Percentiles rank a stretch among this genome's conserved stretches.
These are phyloP conservation scores for Halcyon malimbica DNA, from an alignment of 2,113 vertebrate species.

Conservation along the genomic window DNA sequence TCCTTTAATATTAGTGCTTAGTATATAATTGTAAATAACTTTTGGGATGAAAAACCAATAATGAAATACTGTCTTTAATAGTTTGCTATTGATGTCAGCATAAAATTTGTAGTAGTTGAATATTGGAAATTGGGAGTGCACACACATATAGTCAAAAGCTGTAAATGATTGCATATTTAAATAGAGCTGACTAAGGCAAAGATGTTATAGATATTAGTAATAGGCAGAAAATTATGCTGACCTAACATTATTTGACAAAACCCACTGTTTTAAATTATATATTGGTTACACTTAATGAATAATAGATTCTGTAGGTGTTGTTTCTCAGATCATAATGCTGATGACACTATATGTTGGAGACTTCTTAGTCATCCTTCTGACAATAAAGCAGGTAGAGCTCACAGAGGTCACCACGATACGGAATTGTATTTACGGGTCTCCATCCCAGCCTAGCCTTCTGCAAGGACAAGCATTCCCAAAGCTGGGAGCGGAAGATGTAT, in stretches of 20 bases:
- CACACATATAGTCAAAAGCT: slow-evolving; percentile 99
- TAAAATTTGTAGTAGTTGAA: slow-evolving; percentile 99
- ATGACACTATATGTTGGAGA: slow-evolving; percentile 81
- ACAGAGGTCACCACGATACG: neutral
- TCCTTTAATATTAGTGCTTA: slow-evolving; percentile 99
- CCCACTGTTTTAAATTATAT: slow-evolving; percentile 99
- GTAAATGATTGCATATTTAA: slow-evolving; percentile 99
- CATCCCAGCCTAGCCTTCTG: neutral
- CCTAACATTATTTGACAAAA: slow-evolving; percentile 99
- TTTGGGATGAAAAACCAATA: slow-evolving; percentile 99
- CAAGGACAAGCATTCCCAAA: neutral
- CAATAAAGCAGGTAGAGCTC: slow-evolving; percentile 73
- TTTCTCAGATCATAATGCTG: slow-evolving; percentile 90
- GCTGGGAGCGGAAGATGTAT: neutral
- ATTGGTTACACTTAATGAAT: slow-evolving; percentile 99
- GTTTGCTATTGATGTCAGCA: slow-evolving; percentile 99
- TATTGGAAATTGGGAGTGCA: slow-evolving; percentile 98
- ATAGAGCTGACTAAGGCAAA: slow-evolving; percentile 99
- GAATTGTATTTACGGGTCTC: neutral
- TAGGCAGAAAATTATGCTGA: slow-evolving; percentile 99
- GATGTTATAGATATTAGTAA: slow-evolving; percentile 99
- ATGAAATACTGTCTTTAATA: slow-evolving; percentile 99
- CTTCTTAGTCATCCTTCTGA: slow-evolving; percentile 80
- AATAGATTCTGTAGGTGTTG: slow-evolving; percentile 98
- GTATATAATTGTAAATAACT: slow-evolving; percentile 99